phyloP scores from a whole-genome alignment of 2,888 invertebrate species.

The Andrena dorsata region DNA sequence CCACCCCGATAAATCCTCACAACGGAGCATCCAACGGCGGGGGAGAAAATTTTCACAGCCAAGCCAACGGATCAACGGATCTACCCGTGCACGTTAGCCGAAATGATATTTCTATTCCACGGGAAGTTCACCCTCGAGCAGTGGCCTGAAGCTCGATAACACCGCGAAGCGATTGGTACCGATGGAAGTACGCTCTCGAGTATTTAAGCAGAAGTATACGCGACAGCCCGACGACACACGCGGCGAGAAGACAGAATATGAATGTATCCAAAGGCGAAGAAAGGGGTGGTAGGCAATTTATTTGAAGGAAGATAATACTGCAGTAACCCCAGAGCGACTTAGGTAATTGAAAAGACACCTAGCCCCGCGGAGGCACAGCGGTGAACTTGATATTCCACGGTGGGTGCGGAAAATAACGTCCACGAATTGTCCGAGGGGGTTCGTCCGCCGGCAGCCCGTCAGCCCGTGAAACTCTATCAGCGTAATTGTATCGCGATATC shows the following conservation, averaged over 20 bases:
- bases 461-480: neutral
- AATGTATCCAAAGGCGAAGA: no score
- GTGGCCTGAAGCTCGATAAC: conserved; percentile 32
- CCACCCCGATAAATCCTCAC: conserved; percentile 70
- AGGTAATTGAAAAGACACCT: no score
- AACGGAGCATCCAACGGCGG: conserved; percentile 47
- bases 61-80: conserved; percentile 68
- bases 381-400: no score
- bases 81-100: conserved; percentile 51
- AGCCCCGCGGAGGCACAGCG: no score
- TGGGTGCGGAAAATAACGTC: neutral
- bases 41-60: conserved; percentile 69
- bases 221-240: neutral
- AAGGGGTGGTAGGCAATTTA: no score
- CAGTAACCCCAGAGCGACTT: no score
- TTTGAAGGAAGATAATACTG: no score
- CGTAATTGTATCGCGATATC: conserved; percentile 3
- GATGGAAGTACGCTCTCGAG: conserved; percentile 40
- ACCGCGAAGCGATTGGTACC: conserved; percentile 54
- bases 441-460: neutral
- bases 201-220: conserved; percentile 39
- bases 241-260: no score
- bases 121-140: conserved; percentile 25
- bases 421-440: neutral
- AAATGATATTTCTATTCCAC: conserved; percentile 70